Base-by-base conservation (phyloP, 2,888 invertebrate species). In the Amiota communis region DNA sequence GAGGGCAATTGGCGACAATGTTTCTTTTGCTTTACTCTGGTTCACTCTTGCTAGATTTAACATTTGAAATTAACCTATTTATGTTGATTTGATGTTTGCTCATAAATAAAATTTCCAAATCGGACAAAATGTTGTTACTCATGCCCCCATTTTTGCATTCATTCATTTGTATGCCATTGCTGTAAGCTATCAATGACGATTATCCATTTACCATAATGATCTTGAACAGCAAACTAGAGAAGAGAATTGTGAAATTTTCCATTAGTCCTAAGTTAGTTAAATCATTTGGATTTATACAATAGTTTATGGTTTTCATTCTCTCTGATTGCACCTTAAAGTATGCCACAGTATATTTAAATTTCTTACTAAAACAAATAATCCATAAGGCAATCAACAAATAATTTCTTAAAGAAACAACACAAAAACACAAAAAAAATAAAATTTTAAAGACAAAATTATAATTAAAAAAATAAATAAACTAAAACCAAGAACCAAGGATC, bases 51-150 rank as follows among this genome's bases (percentile, higher is more conserved):
- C 23, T 68, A 53, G 49, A 11, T 85, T 87, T 86, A 87, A 86
- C 87, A 87, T 84, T 87, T 85, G 86, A 81, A 83, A 86, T 87
- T 87, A 87, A 87, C 87, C 88, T 86, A 86, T 86, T 87, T 87
- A 87, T 87, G 86, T 82, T 87, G 87, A 87, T 87, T 87, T 87
- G 84, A 87, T 86, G 87, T 82, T 81, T 79, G 78, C 78, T 81
- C 86, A 87, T 87, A 87, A 87, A 87, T 87, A 86, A 86, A 86
- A 86, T 82, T 85, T 84, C 85, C 82, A 83, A 85, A 82, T 83
- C 79, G 85, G 46, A 20, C 73, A 80, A 84, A 79, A n/a, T n/a
- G 48, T 57, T 23, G 12, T 70, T 49, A 48, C 17, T 9, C 36
- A 6, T 57, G 47, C 15, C 15, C 20, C 11, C 20, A 59, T 59